Evolutionary conservation across 2,113 vertebrate genomes (phyloP), one percentile per base, ranked within the genome.

Genomic region (Bos indicus): DNA sequence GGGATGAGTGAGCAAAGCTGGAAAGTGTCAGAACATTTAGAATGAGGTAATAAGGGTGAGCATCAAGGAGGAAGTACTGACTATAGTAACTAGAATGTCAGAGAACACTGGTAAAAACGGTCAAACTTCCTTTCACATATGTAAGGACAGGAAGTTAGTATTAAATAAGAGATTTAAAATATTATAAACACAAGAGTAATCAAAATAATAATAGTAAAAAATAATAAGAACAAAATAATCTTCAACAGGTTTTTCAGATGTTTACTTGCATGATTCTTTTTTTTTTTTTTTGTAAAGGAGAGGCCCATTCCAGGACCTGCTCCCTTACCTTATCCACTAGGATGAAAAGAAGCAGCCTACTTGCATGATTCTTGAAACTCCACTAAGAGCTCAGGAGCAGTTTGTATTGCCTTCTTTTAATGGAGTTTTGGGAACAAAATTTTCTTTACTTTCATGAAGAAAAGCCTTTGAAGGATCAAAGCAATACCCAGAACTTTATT

Each of bases 401-500:
- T 98, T 98, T 90, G 93, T 80, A 67, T 97, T 97, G 43, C 97
- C 99, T 98, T 99, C 99, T 98, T 98, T 99, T 52, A 99, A 97
- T 92, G 98, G 98, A 14, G 98, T 98, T 97, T 99, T 98, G 5
- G 94, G 98, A 96, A 96, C 97, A 95, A 98, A 87, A 81, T 99
- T 99, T 98, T 99, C 99, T 98, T 99, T 99, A 97, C 98, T 98
- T 2, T 99, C 97, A 36, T 99, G 99, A 83, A 99, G 99, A 97
- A 99, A 99, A 96, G 99, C 99, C 98, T 99, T 99, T 95, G 99
- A 99, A 97, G 99, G 99, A 98, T 99, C 99, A 98, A 99, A 99
- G 90, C 67, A 60, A 96, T 67, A 33, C 98, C 98, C 62, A 95
- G 99, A 89, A 93, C 93, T 87, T 98, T 98, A 98, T 98, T 97